These are phyloP conservation scores for Festucalex cinctus DNA, from an alignment of 2,113 vertebrate genomes.

Conservation along the genomic window DNA sequence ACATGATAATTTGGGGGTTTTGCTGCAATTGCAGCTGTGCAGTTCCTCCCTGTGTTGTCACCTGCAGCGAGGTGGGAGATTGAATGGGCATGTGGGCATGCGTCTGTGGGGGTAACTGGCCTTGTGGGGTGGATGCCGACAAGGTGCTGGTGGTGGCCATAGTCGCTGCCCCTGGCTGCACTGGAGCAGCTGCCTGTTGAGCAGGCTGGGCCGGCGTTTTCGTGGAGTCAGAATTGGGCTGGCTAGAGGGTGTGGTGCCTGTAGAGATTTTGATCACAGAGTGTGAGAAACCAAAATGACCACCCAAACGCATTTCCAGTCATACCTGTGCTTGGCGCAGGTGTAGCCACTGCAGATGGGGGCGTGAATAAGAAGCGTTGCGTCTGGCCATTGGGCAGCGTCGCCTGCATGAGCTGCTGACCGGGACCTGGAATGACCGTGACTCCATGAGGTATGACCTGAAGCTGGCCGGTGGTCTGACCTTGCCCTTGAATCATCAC, in stretches of 20 bases:
- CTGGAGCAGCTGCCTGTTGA: conserved; percentile 68
- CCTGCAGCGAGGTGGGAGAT: conserved; percentile 68
- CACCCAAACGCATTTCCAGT: not conserved
- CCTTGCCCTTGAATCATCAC: conserved; percentile 98
- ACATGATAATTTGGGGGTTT: conserved; percentile 80
- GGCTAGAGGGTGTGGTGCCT: conserved; percentile 42
- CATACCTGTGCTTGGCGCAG: conserved; percentile 57
- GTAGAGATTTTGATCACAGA: not conserved
- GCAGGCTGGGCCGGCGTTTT: conserved; percentile 67
- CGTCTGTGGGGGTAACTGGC: conserved; percentile 75
- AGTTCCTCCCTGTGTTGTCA: conserved; percentile 71
- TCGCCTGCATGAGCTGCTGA: conserved; percentile 98
- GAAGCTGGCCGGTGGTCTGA: conserved; percentile 94
- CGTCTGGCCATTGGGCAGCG: conserved; percentile 93
- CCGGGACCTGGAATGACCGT: conserved; percentile 94
- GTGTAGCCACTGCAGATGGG: conserved; percentile 68
- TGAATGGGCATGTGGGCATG: conserved; percentile 78
- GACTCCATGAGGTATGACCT: conserved; percentile 94
- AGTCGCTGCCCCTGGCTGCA: conserved; percentile 59
- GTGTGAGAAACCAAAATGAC: not conserved
- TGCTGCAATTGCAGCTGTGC: conserved; percentile 82
- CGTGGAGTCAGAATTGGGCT: conserved; percentile 59
- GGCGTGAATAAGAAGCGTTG: conserved; percentile 98
- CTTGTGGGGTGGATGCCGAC: conserved; percentile 66
- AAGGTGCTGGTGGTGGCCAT: conserved; percentile 59